These are phyloP conservation scores for Microchirus variegatus DNA, from an alignment of 2,797 vertebrate genomes.

Conservation along the genomic window DNA sequence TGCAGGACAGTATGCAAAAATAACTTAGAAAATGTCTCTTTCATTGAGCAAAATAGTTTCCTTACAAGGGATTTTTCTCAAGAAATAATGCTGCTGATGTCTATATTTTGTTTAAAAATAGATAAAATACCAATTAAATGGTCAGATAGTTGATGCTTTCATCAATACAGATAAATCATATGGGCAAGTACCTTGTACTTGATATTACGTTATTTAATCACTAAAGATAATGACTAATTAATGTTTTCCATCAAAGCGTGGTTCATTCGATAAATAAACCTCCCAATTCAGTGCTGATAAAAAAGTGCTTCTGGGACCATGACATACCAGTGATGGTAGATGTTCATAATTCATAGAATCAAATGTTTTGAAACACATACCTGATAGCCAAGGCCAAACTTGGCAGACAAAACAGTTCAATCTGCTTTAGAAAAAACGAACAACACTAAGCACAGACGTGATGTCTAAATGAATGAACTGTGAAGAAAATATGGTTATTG, in stretches of 20 bases:
- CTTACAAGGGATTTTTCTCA: conserved; percentile 67
- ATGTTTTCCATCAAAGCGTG: conserved; percentile 40
- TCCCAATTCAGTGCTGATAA: conserved; percentile 40
- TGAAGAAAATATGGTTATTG: conserved; percentile 18
- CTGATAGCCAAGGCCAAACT: conserved; percentile 36
- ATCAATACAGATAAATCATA: conserved; percentile 43
- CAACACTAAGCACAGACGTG: conserved; percentile 24
- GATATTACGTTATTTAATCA: conserved; percentile 49
- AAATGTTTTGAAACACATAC: conserved; percentile 53
- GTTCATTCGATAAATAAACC: conserved; percentile 47
- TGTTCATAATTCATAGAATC: conserved; percentile 67
- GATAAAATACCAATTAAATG: conserved; percentile 65
- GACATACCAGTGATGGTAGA: conserved; percentile 39
- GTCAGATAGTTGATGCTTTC: conserved; percentile 52
- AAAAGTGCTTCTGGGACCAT: conserved; percentile 39
- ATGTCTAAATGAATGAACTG: conserved; percentile 22
- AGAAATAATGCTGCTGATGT: conserved; percentile 59
- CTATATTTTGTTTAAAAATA: conserved; percentile 58
- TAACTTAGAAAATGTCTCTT: conserved; percentile 80
- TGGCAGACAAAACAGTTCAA: conserved; percentile 33
- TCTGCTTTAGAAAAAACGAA: neutral
- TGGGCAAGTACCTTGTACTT: conserved; percentile 70
- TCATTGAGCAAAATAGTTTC: conserved; percentile 79
- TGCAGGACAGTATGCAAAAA: conserved; percentile 80
- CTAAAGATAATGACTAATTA: conserved; percentile 24